Base-by-base conservation (phyloP, 2,113 vertebrate species). In the Ciconia stormi region DNA sequence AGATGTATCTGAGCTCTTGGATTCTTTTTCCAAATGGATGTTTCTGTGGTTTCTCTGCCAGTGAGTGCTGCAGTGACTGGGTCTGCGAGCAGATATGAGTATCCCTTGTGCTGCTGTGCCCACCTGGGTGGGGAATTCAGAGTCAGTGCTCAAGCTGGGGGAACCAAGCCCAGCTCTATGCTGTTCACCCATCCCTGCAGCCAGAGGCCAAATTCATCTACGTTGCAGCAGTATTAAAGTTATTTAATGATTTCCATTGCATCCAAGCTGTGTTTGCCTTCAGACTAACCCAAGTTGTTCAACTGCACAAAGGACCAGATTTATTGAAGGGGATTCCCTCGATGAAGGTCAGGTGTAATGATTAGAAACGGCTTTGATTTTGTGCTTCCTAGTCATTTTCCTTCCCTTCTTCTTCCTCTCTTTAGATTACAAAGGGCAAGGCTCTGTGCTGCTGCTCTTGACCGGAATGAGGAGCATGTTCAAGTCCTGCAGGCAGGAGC, bases 261-360 rank as follows among this genome's bases (percentile, higher is more conserved):
- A 16, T 69, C 21, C n/a, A 82, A 69, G 30, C 11, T 61, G 10
- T 16, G 10, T 40, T 89, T 72, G 25, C 44, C 5, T 53, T 56
- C 34, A 79, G 56, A 84, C 29, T 46, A 80, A 53, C 25, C 6
- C 23, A 47, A n/a, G 3, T 3, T 70, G 17, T 42, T 67, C 47
- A 74, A 9, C 32, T 71, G 26, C 17, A 38, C 25, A 15, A 72
- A 87, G 16, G 25, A 80, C 25, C 29, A 58, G 26, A 50, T 62
- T 85, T 82, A 87, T 29, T 34, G 52, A n/a, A 88, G 49, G 13
- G 18, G 3, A 36, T 65, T 88, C 34, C 11, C 38, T 91, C 1
- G 0, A 21, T 19, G 23, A 53, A 72, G 34, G 11, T 50, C 1
- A 32, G 2, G 4, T 0, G 1, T 59, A 77, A 27, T 0, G 2